These are phyloP conservation scores for Stichopus chloronotus DNA, from an alignment of 35 echinoderm and acorn worm species.

Conservation along the genomic window DNA sequence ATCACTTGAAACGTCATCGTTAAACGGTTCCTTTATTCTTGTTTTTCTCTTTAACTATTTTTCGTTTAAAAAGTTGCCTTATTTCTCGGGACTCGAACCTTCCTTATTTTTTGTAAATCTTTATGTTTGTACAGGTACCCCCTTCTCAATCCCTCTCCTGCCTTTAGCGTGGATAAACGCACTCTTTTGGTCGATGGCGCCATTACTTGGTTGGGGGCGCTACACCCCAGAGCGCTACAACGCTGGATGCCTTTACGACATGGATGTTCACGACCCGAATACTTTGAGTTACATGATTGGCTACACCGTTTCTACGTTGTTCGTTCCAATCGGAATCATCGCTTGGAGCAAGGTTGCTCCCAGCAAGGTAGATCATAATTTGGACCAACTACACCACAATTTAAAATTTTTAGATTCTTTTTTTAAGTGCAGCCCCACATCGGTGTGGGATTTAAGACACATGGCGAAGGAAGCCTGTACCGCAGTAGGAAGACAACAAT, in stretches of 20 bases:
- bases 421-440: no score
- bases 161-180: conserved; percentile 67
- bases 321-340: conserved; percentile 62
- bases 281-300: conserved; percentile 58
- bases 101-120: background rate
- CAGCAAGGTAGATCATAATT: background rate
- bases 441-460: no score
- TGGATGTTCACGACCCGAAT: conserved; percentile 16
- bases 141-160: background rate
- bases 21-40: no score
- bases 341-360: background rate
- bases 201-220: conserved; percentile 77
- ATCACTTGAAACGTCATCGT: no score
- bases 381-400: no score
- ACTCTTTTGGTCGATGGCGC: conserved; percentile 76
- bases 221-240: conserved; percentile 72
- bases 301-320: conserved; percentile 18
- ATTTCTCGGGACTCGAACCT: no score
- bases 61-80: no score
- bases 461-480: no score
- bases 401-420: no score
- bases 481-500: no score
- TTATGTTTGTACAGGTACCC: background rate
- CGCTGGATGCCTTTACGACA: conserved; percentile 70
- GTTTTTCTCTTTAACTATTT: no score